Conservation (phyloP, 2,888 invertebrate genomes). For the Ypsolopha sequella region DNA sequence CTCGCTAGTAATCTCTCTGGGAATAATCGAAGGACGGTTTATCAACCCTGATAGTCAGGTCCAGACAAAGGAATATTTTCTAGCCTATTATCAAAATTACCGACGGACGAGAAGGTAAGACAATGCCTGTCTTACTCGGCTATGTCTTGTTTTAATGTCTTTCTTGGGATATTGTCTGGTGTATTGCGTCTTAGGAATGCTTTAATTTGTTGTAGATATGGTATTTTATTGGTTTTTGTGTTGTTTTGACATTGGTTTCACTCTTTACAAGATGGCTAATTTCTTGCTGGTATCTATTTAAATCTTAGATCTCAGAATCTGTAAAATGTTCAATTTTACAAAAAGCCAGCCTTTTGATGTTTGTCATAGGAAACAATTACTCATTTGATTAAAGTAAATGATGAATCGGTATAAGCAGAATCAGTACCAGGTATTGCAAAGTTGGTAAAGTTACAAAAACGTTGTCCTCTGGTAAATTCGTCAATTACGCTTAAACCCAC, state of each 20-base stretch:
- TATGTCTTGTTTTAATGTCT: constrained; percentile 57
- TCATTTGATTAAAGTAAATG: too few species aligned
- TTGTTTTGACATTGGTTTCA: too few species aligned
- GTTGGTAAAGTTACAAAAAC: too few species aligned
- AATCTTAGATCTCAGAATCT: too few species aligned
- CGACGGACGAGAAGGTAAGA: constrained; percentile 39
- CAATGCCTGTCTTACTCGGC: constrained; percentile 33
- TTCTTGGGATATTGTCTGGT: constrained; percentile 24
- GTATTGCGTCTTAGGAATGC: constrained; percentile 46
- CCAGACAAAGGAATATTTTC: constrained; percentile 65
- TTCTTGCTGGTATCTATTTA: background rate
- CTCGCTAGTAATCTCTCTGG: constrained; percentile 1
- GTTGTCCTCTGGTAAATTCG: too few species aligned
- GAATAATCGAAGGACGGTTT: constrained; percentile 52
- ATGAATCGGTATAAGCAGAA: too few species aligned
- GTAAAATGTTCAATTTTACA: too few species aligned
- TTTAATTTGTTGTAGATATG: constrained; percentile 19
- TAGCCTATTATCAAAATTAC: constrained; percentile 68
- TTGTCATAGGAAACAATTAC: background rate
- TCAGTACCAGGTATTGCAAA: too few species aligned
- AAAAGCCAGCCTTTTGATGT: too few species aligned
- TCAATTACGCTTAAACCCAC: too few species aligned
- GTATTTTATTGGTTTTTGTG: too few species aligned
- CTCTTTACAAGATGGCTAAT: background rate
- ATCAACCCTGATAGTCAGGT: constrained; percentile 40